Base-by-base conservation (phyloP, 2,797 vertebrate species). In the Staurois parvus region DNA sequence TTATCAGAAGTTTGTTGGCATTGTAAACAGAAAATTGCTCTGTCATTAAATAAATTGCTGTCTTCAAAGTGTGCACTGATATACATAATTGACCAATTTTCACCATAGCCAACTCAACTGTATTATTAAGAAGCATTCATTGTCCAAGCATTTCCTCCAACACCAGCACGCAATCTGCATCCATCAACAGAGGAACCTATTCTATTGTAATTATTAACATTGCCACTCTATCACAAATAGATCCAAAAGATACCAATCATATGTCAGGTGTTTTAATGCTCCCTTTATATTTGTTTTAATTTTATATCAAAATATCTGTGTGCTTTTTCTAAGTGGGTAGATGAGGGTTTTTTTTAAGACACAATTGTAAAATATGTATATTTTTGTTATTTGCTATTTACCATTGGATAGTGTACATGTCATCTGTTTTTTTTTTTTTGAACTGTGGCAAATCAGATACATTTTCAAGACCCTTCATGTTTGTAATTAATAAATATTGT, bases 71-170 rank as follows among this genome's bases (percentile, higher is more conserved):
- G 62, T 85, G 72, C 84, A 70, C 24, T 76, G 34, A 70, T 76
- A 85, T 85, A 66, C 64, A 81, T 85, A 85, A 85, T 81, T 81
- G 84, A 75, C 70, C 80, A 75, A 83, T 83, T 83, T 83, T 66
- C 34, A 76, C 78, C 84, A 72, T 70, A 62, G n/a, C 59, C 52
- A 62, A 28, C 45, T 42, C 52, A 67, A 75, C 29, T 67, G 45
- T 70, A 72, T 85, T 85, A 85, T 85, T 81, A 85, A 76, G 29
- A 17, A 59, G 32, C 72, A 80, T 37, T 62, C 69, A 81, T 81
- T 81, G 52, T 24, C 72, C 62, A 75, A 75, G 64, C 72, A 75
- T 74, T 52, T 52, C 48, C 72, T 75, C 59, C 72, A 85, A 72
- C 81, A 68, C 29, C 21, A 70, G 52, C 13, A 19, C 75, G 12